phyloP scores from a whole-genome alignment of 2,113 vertebrate genomes.

The Dicerorhinus sumatrensis region DNA sequence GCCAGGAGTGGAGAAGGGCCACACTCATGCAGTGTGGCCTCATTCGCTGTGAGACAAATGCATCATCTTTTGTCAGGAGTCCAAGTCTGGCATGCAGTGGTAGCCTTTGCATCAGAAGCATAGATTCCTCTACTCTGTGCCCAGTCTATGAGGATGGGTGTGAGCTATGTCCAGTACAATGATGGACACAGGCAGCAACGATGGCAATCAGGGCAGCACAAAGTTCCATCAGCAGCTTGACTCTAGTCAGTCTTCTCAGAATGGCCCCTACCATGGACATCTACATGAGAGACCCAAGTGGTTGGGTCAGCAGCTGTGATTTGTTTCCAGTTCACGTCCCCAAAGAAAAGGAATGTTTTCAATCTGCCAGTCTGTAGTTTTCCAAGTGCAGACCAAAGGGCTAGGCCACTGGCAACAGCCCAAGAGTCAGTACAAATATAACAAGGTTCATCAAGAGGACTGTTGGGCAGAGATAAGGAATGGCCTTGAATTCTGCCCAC shows the following conservation, averaged over 20 bases:
- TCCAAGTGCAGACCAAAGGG: not conserved
- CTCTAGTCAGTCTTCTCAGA: not conserved
- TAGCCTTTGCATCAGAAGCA: not conserved
- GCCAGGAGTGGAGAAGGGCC: not conserved
- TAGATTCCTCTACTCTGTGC: not conserved
- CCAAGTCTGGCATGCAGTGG: not conserved
- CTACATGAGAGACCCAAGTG: not conserved
- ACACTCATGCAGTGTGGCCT: not conserved
- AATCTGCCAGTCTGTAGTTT: not conserved
- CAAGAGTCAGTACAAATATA: constrained; percentile 1
- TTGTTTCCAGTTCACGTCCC: constrained; percentile 20
- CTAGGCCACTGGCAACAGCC: not conserved
- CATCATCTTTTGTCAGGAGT: not conserved
- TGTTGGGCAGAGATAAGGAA: not conserved
- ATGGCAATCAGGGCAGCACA: not conserved
- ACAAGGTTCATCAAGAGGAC: not conserved
- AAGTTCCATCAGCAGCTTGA: not conserved
- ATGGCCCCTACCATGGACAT: not conserved
- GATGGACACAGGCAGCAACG: not conserved
- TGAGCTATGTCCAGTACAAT: not conserved
- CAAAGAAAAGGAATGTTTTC: not conserved
- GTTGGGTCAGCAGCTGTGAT: not conserved
- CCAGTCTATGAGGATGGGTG: not conserved
- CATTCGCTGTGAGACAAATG: not conserved
- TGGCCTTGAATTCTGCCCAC: constrained; percentile 24